phyloP scores from a whole-genome alignment of 2,888 invertebrate genomes.

The Sisyra nigra region DNA sequence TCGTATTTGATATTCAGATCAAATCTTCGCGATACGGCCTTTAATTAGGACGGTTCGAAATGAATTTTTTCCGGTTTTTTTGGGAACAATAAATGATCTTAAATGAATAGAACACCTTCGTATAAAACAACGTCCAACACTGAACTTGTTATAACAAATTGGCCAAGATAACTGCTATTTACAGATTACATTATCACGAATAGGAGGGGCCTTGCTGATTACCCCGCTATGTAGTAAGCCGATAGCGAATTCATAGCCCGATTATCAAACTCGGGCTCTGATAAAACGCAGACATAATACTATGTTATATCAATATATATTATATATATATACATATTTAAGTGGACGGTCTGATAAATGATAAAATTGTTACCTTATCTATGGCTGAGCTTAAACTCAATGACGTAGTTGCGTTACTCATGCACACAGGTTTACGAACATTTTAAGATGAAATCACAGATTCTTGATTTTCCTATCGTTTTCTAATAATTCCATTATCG shows the following conservation, averaged over 20 bases:
- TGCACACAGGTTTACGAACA: too few species aligned
- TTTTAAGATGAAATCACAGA: not conserved
- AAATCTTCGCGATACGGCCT: too few species aligned
- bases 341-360: not conserved
- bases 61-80: too few species aligned
- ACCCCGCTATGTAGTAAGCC: not conserved
- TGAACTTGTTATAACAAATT: conserved; percentile 4
- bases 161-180: conserved; percentile 3
- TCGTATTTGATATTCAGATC: too few species aligned
- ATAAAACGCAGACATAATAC: conserved; percentile 8
- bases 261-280: conserved; percentile 7
- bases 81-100: too few species aligned
- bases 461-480: not conserved
- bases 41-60: not conserved
- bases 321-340: not conserved
- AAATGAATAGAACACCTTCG: conserved; percentile 1
- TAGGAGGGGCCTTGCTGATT: conserved; percentile 6
- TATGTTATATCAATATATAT: conserved; percentile 4
- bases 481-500: not conserved
- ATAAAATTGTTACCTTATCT: conserved; percentile 4
- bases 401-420: not conserved
- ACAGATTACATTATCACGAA: conserved; percentile 9
- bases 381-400: not conserved
- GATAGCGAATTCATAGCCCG: conserved; percentile 8
- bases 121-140: conserved; percentile 4